Evolutionary conservation across 2,797 vertebrate species (phyloP), one percentile per base, ranked within the genome.

Genomic region (Monodelphis domestica): DNA sequence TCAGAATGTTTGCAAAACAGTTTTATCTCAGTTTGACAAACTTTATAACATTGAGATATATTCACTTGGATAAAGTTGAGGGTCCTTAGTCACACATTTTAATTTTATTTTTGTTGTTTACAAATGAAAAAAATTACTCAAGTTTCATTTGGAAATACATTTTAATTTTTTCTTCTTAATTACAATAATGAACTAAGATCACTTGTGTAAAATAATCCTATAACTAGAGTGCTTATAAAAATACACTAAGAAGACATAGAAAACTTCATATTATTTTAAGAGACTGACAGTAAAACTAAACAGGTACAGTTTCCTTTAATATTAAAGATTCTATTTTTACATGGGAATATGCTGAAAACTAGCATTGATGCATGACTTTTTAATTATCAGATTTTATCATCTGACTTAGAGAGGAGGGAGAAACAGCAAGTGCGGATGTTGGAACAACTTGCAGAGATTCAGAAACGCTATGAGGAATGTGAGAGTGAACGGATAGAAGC

Each of bases 381-480:
- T 95, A 54, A 53, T 95, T 97, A 95, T 15, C 94, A 99, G 99
- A 97, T 98, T 55, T 98, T 99, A 97, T 99, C 98, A 5, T 97
- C 97, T 91, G 99, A 99, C 94, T 97, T 99, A 96, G 98, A 98
- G 52, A 98, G 97, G 54, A 98, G 98, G 78, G 99, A 99, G 97
- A 98, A 99, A 53, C 99, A 99, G 96, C 99, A 99, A 96, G 96
- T 99, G 87, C 98, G 98, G 94, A 99, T 99, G 98, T 96, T 99
- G 97, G 98, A 98, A 29, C 99, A 99, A 95, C 98, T 99, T 59
- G 99, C 98, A 95, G 99, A 99, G 93, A 98, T 99, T 90, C 98
- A 99, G 98, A 98, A 91, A 90, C 98, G 97, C 93, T 99, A 98
- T 87, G 98, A 98, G 90, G 97, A 95, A 1, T 98, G 98, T 70